Conservation (phyloP, 1,140 invertebrate species). For the Agraylea sexmaculata region DNA sequence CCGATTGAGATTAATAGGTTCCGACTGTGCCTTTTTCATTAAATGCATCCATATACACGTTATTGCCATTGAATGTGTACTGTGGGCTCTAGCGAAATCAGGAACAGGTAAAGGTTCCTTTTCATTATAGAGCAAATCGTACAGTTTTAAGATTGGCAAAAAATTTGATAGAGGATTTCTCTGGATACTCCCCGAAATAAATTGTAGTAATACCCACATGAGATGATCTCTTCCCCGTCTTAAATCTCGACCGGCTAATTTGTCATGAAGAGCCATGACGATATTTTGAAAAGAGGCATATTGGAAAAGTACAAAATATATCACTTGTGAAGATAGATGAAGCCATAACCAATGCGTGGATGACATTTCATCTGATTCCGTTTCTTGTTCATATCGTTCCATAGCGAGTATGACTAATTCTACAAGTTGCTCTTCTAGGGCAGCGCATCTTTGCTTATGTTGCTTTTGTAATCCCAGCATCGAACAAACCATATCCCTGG, state of each 20-base stretch:
- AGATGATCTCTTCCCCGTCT: slow-evolving; percentile 85
- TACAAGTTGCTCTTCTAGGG: slow-evolving; percentile 86
- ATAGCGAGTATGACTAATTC: slow-evolving; percentile 85
- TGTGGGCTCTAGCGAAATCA: slow-evolving; percentile 73
- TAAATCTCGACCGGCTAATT: slow-evolving; percentile 67
- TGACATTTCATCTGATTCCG: slow-evolving; percentile 51
- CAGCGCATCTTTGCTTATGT: slow-evolving; percentile 79
- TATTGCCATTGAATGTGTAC: slow-evolving; percentile 84
- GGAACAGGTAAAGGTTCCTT: slow-evolving; percentile 81
- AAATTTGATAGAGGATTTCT: slow-evolving; percentile 85
- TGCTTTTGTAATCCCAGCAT: slow-evolving; percentile 91
- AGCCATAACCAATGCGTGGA: slow-evolving; percentile 80
- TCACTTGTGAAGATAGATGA: slow-evolving; percentile 87
- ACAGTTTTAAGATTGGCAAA: slow-evolving; percentile 79
- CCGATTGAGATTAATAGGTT: slow-evolving; percentile 63
- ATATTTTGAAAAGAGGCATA: slow-evolving; percentile 89
- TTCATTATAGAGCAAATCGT: slow-evolving; percentile 87
- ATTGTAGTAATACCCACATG: slow-evolving; percentile 96
- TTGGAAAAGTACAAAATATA: slow-evolving; percentile 92
- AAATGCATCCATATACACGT: slow-evolving; percentile 96
- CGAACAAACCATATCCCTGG: slow-evolving; percentile 88
- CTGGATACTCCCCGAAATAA: slow-evolving; percentile 93
- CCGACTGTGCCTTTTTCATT: slow-evolving; percentile 80
- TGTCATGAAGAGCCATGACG: slow-evolving; percentile 77
- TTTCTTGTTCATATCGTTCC: slow-evolving; percentile 71